phyloP scores from a whole-genome alignment of 2,797 vertebrate genomes.

The Kryptopterus vitreolus region DNA sequence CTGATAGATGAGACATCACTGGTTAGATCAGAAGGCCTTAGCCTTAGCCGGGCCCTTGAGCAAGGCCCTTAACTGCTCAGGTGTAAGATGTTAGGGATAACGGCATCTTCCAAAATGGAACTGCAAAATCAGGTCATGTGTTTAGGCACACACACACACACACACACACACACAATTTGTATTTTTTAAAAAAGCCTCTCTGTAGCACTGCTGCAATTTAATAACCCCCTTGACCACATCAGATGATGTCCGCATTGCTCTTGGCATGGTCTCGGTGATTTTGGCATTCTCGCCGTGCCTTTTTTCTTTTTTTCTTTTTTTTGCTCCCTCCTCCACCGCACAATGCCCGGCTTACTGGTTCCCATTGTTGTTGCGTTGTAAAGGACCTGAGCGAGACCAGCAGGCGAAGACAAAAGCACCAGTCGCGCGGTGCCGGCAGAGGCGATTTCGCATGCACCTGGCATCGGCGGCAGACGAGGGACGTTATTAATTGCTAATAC shows the following conservation, averaged over 20 bases:
- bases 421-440: constrained; percentile 73
- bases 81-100: too few relatives aligned
- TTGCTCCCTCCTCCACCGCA: background rate
- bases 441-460: constrained; percentile 90
- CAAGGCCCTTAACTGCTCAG: too few relatives aligned
- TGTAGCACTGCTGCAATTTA: constrained; percentile 43
- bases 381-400: constrained; percentile 76
- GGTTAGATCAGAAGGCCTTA: too few relatives aligned
- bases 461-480: constrained; percentile 80
- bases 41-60: too few relatives aligned
- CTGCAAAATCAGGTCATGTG: constrained; percentile 44
- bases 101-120: too few relatives aligned
- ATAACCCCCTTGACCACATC: constrained; percentile 36
- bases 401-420: constrained; percentile 85
- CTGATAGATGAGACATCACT: constrained; percentile 26
- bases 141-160: constrained; percentile 10
- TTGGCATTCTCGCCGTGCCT: constrained; percentile 27
- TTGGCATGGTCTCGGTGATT: constrained; percentile 47
- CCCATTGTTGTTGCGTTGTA: constrained; percentile 85
- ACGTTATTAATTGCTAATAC: constrained; percentile 99
- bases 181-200: constrained; percentile 40
- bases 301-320: background rate
- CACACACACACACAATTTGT: constrained; percentile 30
- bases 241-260: constrained; percentile 35
- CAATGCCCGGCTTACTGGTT: constrained; percentile 64